Base-by-base conservation (phyloP, 1,140 invertebrate species). In the Acromyrmex charruanus region DNA sequence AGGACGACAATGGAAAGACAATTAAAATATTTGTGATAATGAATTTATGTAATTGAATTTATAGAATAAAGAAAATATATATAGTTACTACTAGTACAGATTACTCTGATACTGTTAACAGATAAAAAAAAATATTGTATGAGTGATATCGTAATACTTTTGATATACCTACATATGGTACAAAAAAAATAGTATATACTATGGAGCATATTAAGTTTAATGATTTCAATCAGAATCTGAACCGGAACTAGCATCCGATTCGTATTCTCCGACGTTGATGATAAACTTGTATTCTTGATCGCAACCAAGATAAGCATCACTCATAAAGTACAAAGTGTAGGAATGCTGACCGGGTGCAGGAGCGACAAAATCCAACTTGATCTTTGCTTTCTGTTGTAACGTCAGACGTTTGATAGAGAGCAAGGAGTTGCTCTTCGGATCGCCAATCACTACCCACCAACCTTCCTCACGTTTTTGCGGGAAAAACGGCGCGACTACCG, bases 401-500 rank as follows among this genome's bases (percentile, higher is more conserved):
- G 98, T 99, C 21, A 99, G 95, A 25, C 99, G 96, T 94, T 99
- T 99, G 93, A 99, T 99, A 3, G 99, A 99, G 0, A 99, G 96
- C 18, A 99, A 95, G 0, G 98, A 98, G 95, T 99, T 99, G 2
- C 96, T 97, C 93, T 98, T 98, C 0, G 98, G 98, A 95, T 99
- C 99, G 1, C 99, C 99, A 92, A 99, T 99, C 21, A 99, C 99
- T 6, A 99, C 98, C 99, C 99, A 99, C 99, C 99, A 99, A 58
- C 99, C 99, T 96, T 99, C 99, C 95, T 99, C 99, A 68, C 99
- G 97, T 97, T 99, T 99, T 96, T 98, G 96, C 61, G 99, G 99
- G 96, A 99, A 99, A 95, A 99, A 98, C 0, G 99, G 99, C 21
- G 99, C 99, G 85, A 99, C 98, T 6, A 99, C 99, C 0, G 99